Base-by-base conservation (phyloP, 2,113 vertebrate species). In the Puffinus mauretanicus region DNA sequence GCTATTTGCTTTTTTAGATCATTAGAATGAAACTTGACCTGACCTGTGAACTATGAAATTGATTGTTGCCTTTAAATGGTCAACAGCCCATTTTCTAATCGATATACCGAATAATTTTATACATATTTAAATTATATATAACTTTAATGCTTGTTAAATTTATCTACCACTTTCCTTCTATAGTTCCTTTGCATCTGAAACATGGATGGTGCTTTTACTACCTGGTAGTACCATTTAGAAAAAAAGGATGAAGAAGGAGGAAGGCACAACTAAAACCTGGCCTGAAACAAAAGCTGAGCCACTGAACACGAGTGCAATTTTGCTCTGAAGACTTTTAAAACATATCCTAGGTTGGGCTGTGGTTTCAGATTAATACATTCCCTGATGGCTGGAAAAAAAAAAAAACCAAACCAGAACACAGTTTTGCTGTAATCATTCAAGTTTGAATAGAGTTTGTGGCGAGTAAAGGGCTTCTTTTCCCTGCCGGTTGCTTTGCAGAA, bases 41-140 rank as follows among this genome's bases (percentile, higher is more conserved):
- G 98, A 98, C 98, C 98, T 98, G 96, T 98, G 98, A 98, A 98
- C 98, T 98, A 90, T 96, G 91, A 97, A 98, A 98, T 98, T 98
- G 98, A 98, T 98, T 97, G 98, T 97, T 98, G 98, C 97, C 98
- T 98, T 98, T 98, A 98, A 98, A 98, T 90, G 97, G 98, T 98
- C 98, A 98, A 97, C 98, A 98, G 85, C 97, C 98, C 98, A 98
- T 98, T 98, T 98, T 98, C 98, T 98, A 98, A 98, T 98, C 98
- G 96, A 98, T 98, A 98, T 10, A n/a, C 19, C 36, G 65, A 98
- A 98, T 98, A 98, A 98, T 98, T 98, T 98, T 98, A 98, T 98
- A 98, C 97, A 98, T 98, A 98, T 98, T 98, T 98, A 98, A 98
- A 98, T 98, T 98, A 98, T 98, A 98, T 98, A 98, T 98, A 98